Base-by-base conservation (phyloP, 2,113 vertebrate species). In the Microcebus murinus region DNA sequence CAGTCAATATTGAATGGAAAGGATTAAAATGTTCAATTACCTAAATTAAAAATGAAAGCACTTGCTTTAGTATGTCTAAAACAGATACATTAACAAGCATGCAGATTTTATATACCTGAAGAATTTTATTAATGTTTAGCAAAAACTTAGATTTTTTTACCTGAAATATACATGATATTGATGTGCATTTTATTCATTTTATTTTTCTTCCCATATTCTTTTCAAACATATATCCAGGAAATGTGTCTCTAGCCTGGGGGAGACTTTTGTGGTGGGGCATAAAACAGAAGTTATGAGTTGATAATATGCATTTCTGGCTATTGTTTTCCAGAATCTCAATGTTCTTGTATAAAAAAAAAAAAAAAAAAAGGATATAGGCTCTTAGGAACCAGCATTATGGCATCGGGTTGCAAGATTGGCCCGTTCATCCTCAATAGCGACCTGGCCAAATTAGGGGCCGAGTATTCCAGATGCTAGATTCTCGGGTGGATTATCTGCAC, bases 391-490 rank as follows among this genome's bases (percentile, higher is more conserved):
- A 27, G 31, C 92, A 96, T 96, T 83, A 99, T 99, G 99, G 98
- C 99, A 91, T 98, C 97, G 3, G 99, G 99, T 17, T 98, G 98
- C 81, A 99, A 98, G 91, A 99, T 99, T 68, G 99, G 99, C 1
- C 99, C 99, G 18, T 99, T 99, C 84, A 99, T 99, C 96, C 99
- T 99, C 76, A 99, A 99, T 98, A 99, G 99, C 91, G 99, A 99
- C 98, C 98, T 99, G 98, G 99, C 99, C 65, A 99, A 99, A 57
- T 98, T 99, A 96, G 99, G 99, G 70, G 98, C 98, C 36, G 99
- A 99, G 96, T 99, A 99, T 95, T 98, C 73, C 99, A 99, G 89
- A 99, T 99, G 99, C 97, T 99, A 98, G 99, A 99, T 94, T 99
- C 99, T 61, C 99, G 99, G n/a, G 99, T 99, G 4, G 99, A 99